Conservation (phyloP, 2,113 vertebrate genomes). For the Cyprinodon brontotheroides region DNA sequence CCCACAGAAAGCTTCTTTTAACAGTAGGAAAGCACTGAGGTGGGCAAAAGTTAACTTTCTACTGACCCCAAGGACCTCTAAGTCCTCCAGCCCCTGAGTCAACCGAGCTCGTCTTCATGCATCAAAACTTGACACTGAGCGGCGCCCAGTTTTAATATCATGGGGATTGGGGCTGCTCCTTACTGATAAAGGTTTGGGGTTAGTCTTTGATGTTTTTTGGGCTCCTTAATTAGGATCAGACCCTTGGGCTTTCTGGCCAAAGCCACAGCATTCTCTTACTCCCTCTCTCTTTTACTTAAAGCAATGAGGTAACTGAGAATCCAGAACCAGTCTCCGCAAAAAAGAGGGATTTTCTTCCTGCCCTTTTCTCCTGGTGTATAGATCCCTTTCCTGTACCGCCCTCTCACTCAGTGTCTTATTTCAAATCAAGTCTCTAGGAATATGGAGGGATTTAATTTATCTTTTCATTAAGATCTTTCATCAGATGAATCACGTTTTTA, state of each 20-base stretch:
- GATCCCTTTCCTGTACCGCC: not conserved
- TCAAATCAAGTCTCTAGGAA: constrained; percentile 53
- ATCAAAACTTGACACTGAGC: constrained; percentile 61
- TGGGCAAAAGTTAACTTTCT: constrained; percentile 55
- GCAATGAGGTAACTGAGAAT: constrained; percentile 40
- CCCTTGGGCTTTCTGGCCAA: constrained; percentile 45
- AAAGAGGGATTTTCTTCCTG: constrained; percentile 15
- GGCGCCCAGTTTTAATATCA: constrained; percentile 63
- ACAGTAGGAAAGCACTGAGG: constrained; percentile 43
- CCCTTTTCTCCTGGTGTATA: constrained; percentile 10
- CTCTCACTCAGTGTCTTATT: constrained; percentile 18
- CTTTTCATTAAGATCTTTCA: constrained; percentile 51
- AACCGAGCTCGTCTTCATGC: constrained; percentile 21
- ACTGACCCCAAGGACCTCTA: constrained; percentile 41
- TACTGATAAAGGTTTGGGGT: constrained; percentile 66
- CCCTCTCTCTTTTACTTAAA: constrained; percentile 18
- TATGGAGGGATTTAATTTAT: constrained; percentile 47
- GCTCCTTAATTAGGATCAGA: constrained; percentile 75
- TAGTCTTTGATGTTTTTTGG: constrained; percentile 74
- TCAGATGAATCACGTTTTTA: constrained; percentile 58
- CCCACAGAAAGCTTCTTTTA: constrained; percentile 24
- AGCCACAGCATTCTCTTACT: constrained; percentile 1
- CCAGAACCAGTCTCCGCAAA: constrained; percentile 44
- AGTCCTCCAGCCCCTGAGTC: constrained; percentile 40
- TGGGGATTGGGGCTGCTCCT: constrained; percentile 64